Evolutionary conservation across 1,140 invertebrate genomes (phyloP).

Genomic region (Venturia canescens): DNA sequence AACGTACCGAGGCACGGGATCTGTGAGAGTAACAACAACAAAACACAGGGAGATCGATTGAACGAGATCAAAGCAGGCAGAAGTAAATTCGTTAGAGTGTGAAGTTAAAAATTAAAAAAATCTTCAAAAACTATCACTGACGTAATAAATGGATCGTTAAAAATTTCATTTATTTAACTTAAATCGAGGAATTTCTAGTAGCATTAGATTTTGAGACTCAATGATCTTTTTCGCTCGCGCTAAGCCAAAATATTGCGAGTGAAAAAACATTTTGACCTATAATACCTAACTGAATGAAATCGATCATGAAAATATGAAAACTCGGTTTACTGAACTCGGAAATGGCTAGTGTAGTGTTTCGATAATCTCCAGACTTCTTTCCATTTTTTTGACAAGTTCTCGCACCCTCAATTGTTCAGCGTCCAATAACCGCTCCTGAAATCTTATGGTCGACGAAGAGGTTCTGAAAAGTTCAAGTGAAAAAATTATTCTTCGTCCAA

Average conservation of each 20-base stretch:
- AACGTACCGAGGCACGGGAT: slow-evolving; percentile 30
- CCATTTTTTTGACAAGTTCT: slow-evolving; percentile 39
- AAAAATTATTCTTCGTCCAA: too few relatives aligned
- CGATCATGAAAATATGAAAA: too few relatives aligned
- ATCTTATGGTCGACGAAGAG: background rate
- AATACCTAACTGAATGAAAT: too few relatives aligned
- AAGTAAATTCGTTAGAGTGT: slow-evolving; percentile 24
- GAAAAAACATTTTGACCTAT: too few relatives aligned
- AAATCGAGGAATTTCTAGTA: background rate
- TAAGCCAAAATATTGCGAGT: background rate
- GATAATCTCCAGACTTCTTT: too few relatives aligned
- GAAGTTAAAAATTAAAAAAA: slow-evolving; percentile 16
- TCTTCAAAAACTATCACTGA: background rate
- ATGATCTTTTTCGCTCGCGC: slow-evolving; percentile 30
- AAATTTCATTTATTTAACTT: background rate
- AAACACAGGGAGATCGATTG: slow-evolving; percentile 66
- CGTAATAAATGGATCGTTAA: background rate
- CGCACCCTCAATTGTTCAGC: slow-evolving; percentile 36
- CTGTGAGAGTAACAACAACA: background rate
- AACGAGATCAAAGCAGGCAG: slow-evolving; percentile 67
- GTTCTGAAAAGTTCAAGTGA: too few relatives aligned
- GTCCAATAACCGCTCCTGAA: background rate
- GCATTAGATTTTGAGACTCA: background rate
- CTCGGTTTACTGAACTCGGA: too few relatives aligned
- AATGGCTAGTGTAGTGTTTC: too few relatives aligned